These are phyloP conservation scores for Leptinotarsa peninsularis DNA, from an alignment of 2,888 invertebrate species.

Conservation along the genomic window DNA sequence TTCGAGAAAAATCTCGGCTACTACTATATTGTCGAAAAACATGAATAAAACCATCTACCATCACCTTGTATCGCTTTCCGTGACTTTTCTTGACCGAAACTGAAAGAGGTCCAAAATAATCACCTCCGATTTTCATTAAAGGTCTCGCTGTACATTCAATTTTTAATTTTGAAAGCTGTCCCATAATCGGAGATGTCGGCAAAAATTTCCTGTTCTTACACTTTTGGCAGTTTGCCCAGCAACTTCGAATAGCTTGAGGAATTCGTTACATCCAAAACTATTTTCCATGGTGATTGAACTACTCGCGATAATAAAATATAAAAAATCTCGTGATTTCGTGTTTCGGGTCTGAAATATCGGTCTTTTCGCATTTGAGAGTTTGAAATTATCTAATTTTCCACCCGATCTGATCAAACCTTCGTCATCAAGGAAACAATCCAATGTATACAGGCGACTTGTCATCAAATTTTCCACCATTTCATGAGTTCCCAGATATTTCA, in stretches of 20 bases:
- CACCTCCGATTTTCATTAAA: too few species aligned
- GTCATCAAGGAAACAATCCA: not conserved
- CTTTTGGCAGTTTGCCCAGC: constrained; percentile 20
- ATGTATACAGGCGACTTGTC: not conserved
- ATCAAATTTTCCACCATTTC: not conserved
- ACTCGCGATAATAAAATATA: constrained; percentile 1
- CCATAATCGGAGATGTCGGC: constrained; percentile 6
- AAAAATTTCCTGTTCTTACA: constrained; percentile 19
- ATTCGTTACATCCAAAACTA: constrained; percentile 28
- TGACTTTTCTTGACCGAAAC: constrained; percentile 17
- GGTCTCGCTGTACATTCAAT: constrained; percentile 5
- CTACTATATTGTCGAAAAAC: not conserved
- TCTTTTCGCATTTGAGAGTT: not conserved
- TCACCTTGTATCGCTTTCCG: constrained; percentile 45
- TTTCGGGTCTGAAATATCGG: not conserved
- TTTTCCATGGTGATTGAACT: constrained; percentile 27
- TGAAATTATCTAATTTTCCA: not conserved
- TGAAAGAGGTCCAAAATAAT: not conserved
- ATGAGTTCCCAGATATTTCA: not conserved
- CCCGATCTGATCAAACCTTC: not conserved
- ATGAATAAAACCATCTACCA: not conserved
- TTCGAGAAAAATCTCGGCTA: not conserved
- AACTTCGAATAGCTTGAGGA: constrained; percentile 29
- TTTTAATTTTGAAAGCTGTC: not conserved
- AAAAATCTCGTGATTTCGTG: constrained; percentile 32